Evolutionary conservation across 1,140 invertebrate genomes (phyloP).

Genomic region (Pteromalus puparum): DNA sequence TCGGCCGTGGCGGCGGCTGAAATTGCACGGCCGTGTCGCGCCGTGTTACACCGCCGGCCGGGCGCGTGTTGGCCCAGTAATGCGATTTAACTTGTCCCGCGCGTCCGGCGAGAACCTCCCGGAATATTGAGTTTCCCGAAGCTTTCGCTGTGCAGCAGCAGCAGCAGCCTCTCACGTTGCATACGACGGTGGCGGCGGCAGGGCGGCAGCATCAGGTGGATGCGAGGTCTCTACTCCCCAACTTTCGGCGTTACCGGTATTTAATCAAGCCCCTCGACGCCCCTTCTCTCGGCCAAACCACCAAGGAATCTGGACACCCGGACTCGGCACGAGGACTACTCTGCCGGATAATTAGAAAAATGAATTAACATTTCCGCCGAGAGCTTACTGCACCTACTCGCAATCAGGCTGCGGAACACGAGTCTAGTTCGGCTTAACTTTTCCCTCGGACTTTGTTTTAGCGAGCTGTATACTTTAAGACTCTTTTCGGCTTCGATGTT

Average conservation of each 20-base stretch:
- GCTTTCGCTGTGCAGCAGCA: not conserved
- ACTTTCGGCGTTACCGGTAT: constrained; percentile 49
- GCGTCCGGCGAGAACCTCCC: constrained; percentile 27
- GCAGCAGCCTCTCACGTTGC: not conserved
- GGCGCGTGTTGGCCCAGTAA: constrained; percentile 20
- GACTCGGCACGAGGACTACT: not conserved
- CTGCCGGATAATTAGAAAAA: constrained; percentile 4
- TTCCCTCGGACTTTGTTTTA: not conserved
- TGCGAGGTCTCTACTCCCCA: not conserved
- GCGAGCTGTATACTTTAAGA: not conserved
- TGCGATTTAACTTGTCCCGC: constrained; percentile 51
- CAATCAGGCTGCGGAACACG: no score
- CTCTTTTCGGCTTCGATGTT: no score
- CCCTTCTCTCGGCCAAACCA: not conserved
- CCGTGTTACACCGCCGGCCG: constrained; percentile 17
- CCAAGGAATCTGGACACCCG: not conserved
- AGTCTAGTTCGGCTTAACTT: no score
- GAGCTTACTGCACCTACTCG: not conserved
- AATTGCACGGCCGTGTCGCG: constrained; percentile 29
- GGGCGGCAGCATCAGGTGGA: constrained; percentile 35
- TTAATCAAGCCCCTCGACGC: constrained; percentile 33
- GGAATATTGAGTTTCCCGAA: constrained; percentile 50
- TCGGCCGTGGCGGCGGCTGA: not conserved
- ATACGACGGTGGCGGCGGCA: not conserved
- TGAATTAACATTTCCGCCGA: not conserved